phyloP scores from a whole-genome alignment of 2,888 invertebrate genomes.

The Platycnemis pennipes region DNA sequence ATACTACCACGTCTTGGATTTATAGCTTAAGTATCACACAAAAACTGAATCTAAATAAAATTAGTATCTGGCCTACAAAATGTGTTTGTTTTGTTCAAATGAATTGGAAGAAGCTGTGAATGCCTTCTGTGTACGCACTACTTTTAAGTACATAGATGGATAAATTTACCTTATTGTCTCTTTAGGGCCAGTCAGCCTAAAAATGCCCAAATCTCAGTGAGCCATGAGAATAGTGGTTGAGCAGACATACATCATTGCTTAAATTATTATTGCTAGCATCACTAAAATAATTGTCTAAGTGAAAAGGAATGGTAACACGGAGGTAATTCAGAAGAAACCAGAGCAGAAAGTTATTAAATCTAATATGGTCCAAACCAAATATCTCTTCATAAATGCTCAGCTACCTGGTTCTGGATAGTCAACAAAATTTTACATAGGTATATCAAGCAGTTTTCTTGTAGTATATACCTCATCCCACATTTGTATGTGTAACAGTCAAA shows the following conservation, averaged over 20 bases:
- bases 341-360: not conserved
- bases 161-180: not conserved
- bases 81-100: conserved; percentile 26
- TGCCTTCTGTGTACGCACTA: conserved; percentile 45
- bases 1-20: not conserved
- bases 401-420: conserved; percentile 43
- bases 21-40: conserved; percentile 49
- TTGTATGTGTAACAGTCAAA: not conserved
- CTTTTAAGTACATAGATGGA: not conserved
- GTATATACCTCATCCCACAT: not conserved
- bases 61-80: conserved; percentile 33
- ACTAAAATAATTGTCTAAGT: not conserved
- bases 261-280: not conserved
- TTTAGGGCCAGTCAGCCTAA: conserved; percentile 9
- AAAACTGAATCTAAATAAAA: conserved; percentile 27
- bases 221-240: not conserved
- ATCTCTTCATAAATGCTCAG: conserved; percentile 42
- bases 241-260: not conserved
- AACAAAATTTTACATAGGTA: conserved; percentile 37
- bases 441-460: not conserved
- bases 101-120: conserved; percentile 29
- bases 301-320: not conserved
- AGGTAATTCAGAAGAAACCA: not conserved
- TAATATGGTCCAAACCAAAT: not conserved
- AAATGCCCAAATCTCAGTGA: not conserved